Evolutionary conservation across 2,888 invertebrate genomes (phyloP), one percentile per base, ranked within the genome.

Genomic region (Ditylenchus weischeri): DNA sequence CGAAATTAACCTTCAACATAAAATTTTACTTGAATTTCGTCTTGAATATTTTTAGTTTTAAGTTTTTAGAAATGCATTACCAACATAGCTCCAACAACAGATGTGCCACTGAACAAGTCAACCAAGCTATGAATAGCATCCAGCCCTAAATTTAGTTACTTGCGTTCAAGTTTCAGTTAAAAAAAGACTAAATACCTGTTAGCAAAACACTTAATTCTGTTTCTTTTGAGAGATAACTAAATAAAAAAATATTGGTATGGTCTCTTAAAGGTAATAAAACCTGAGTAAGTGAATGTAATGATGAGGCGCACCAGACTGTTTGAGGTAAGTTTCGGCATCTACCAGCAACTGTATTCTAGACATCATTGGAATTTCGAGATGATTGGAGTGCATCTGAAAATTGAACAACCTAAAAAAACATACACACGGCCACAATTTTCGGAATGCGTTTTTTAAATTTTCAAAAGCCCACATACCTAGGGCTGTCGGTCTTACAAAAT

Each of bases 331-430:
- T 65, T 81, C 78, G 11, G 74, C 70, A 57, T 81, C 81, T 10
- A 77, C 72, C n/a, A 81, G 68, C 54, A 81, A 65, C 63, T 81
- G 81, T 71, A 80, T 77, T 63, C 81, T 65, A 7, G 79, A 77
- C 71, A 77, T 79, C 13, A 73, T 67, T 11, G 78, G 74, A 38
- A 79, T 76, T 57, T 78, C 76, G 15, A 66, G 57, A 62, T 75
- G 78, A 58, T 77, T 75, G 47, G 73, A 75, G 62, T 78, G 75
- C 11, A 80, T 68, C 78, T 79, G 64, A 61, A 72, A 11, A 62
- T 21, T n/a, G n/a, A n/a, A n/a, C n/a, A n/a, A n/a, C n/a, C n/a
- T n/a, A n/a, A n/a, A n/a, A n/a, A 51, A 72, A 1, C 48, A 38
- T 29, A 29, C 2, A n/a, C n/a, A n/a, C n/a, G n/a, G n/a, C n/a